Evolutionary conservation across 2,888 invertebrate genomes (phyloP), one percentile per base, ranked within the genome.

Genomic region (Brachypterus glaber): DNA sequence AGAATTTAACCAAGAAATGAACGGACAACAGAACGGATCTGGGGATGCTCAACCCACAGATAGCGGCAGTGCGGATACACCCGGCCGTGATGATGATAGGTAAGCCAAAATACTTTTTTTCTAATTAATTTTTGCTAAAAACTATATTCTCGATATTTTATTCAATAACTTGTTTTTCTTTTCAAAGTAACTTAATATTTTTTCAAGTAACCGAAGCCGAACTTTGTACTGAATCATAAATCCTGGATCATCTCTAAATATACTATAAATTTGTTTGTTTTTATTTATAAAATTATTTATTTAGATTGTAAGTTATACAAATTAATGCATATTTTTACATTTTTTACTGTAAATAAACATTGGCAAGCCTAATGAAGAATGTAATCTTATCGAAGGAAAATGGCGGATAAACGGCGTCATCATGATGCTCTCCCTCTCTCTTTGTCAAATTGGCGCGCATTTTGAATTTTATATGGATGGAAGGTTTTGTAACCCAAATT

Each of bases 1-100:
- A 33, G 80, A 81, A 55, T 56, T 57, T 43, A 45, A 45, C 32
- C 50, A 48, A 39, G 41, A 46, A 41, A 44, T 50, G 41, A 50
- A 51, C 29, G 47, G 46, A 35, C 49, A 58, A 50, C 54, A 55
- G 62, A 76, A 76, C 59, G 35, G 73, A 4, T 17, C 17, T 4
- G 74, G 75, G 53, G 81, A 78, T 62, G 77, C 73, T 59, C 74
- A 73, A 56, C 73, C 74, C 55, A 58, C 61, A 17, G 81, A 82
- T 62, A 77, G 80, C 67, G 80, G 80, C 53, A 77, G 77, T 66
- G 79, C 79, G 51, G 82, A 82, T 69, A 79, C 78, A 52, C 77
- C 82, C 43, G 79, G 79, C 60, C 79, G 82, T 62, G 84, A 84
- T 70, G 85, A 85, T 68, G 85, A 82, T 74, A 81, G 81, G 82